These are phyloP conservation scores for Himalopsyche kuldschensis DNA, from an alignment of 2,888 invertebrate species.

Conservation along the genomic window DNA sequence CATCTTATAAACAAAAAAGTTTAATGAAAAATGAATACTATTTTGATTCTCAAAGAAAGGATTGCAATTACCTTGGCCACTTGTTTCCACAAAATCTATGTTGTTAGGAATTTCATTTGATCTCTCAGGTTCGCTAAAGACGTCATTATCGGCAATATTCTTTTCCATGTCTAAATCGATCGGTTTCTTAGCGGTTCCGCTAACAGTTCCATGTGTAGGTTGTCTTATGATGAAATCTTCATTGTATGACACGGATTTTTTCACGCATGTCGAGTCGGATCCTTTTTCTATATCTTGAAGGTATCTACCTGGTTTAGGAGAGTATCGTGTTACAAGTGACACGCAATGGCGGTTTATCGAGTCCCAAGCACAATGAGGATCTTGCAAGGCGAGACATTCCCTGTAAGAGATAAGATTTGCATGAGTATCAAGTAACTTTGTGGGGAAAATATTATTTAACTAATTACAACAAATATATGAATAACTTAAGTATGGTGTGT, in stretches of 20 bases:
- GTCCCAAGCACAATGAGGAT: conserved; percentile 98
- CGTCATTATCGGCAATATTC: conserved; percentile 63
- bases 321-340: conserved; percentile 60
- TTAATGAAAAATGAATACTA: neutral
- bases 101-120: conserved; percentile 61
- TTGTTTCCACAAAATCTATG: conserved; percentile 47
- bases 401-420: conserved; percentile 55
- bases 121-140: conserved; percentile 67
- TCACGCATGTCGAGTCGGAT: conserved; percentile 63
- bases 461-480: too few species aligned
- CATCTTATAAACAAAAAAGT: too few species aligned
- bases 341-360: conserved; percentile 65
- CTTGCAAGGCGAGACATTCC: conserved; percentile 88
- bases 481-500: neutral
- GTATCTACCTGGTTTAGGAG: conserved; percentile 65
- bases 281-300: conserved; percentile 75
- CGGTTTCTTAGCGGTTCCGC: conserved; percentile 49
- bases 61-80: conserved; percentile 41
- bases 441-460: neutral
- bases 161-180: conserved; percentile 56
- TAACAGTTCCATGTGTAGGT: conserved; percentile 45
- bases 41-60: too few species aligned
- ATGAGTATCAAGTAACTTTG: neutral
- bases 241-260: conserved; percentile 53
- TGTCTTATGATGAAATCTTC: conserved; percentile 47